Evolutionary conservation across 2,797 vertebrate genomes (phyloP).

Genomic region (Pseudochaenichthys georgianus): DNA sequence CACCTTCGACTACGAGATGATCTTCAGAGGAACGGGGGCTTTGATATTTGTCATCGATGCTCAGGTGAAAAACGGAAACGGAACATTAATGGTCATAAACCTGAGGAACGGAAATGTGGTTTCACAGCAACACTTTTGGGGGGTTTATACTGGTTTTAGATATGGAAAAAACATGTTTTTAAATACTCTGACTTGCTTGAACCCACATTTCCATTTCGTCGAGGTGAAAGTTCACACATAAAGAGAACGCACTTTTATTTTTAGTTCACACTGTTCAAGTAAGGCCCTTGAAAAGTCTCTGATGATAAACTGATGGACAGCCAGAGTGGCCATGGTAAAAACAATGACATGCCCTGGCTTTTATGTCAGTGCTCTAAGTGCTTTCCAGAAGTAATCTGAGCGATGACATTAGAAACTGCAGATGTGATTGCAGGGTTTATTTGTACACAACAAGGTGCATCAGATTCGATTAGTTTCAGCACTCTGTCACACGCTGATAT

Average conservation of each 20-base stretch:
- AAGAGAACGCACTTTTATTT: not conserved
- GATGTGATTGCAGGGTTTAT: slow-evolving; percentile 53
- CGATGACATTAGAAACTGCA: slow-evolving; percentile 16
- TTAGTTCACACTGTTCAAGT: not conserved
- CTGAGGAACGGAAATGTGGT: not conserved
- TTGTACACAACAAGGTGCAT: slow-evolving; percentile 48
- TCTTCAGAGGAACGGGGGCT: slow-evolving; percentile 98
- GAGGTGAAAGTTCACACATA: not conserved
- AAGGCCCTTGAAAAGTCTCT: not conserved
- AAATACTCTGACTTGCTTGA: not conserved
- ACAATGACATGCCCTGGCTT: slow-evolving; percentile 36
- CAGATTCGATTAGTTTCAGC: slow-evolving; percentile 49
- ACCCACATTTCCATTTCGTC: not conserved
- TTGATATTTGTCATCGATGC: slow-evolving; percentile 99
- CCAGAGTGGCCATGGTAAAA: slow-evolving; percentile 17
- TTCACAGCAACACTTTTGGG: not conserved
- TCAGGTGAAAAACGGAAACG: slow-evolving; percentile 87
- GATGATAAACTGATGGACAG: slow-evolving; percentile 39
- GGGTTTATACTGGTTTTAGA: not conserved
- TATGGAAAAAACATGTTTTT: not conserved
- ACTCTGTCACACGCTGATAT: slow-evolving; percentile 42
- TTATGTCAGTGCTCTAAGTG: slow-evolving; percentile 41
- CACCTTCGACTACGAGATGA: slow-evolving; percentile 99
- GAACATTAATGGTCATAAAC: not conserved
- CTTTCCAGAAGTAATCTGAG: slow-evolving; percentile 57